A percentile compares a stretch with the other conserved stretches of the same genome.
These are phyloP conservation scores for Heterohyrax brucei DNA, from an alignment of 2,797 vertebrate species.

Conservation along the genomic window DNA sequence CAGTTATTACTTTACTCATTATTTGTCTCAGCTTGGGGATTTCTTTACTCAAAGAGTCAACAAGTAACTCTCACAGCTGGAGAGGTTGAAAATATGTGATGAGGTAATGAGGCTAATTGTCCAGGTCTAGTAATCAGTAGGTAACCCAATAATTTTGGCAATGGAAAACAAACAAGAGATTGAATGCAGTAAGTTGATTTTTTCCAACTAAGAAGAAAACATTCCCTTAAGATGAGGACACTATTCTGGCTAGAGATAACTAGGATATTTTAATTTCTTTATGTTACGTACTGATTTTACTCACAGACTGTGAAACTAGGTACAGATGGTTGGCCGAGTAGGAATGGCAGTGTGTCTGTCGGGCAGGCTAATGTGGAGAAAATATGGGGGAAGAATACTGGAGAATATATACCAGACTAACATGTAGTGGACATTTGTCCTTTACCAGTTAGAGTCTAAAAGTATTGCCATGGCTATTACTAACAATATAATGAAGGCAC, in stretches of 20 bases:
- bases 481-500: conserved; percentile 49
- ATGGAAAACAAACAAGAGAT: conserved; percentile 78
- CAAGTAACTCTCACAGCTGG: conserved; percentile 75
- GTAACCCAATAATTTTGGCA: conserved; percentile 75
- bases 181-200: conserved; percentile 58
- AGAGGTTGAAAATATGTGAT: conserved; percentile 72
- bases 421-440: conserved; percentile 23
- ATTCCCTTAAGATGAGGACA: conserved; percentile 23
- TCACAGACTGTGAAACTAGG: conserved; percentile 75
- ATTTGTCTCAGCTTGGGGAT: conserved; percentile 69
- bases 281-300: conserved; percentile 78
- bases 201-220: conserved; percentile 61
- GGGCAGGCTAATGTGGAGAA: conserved; percentile 62
- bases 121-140: conserved; percentile 75
- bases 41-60: conserved; percentile 63
- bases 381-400: conserved; percentile 58
- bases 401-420: conserved; percentile 35
- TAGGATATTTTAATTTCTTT: conserved; percentile 78
- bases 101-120: conserved; percentile 77
- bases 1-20: conserved; percentile 44
- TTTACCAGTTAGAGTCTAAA: conserved; percentile 35
- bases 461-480: neutral
- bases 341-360: conserved; percentile 58
- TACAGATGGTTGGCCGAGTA: conserved; percentile 76
- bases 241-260: conserved; percentile 23